Conservation (phyloP, 2,888 invertebrate species). For the Thecocarcelia acutangulata region DNA sequence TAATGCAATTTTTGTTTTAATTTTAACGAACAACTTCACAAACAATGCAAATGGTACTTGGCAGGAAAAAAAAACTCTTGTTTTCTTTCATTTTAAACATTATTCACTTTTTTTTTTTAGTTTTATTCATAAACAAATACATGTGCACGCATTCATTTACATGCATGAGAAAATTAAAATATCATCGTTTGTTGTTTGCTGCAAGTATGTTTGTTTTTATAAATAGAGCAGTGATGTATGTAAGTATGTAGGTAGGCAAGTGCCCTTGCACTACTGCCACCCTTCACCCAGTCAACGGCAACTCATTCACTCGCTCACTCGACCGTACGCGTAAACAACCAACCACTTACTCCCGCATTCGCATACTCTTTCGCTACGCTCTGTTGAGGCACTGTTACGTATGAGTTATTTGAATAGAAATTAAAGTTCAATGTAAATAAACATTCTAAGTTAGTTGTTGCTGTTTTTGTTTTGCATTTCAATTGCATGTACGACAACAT, state of each 20-base stretch:
- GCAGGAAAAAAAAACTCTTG: neutral
- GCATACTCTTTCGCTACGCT: neutral
- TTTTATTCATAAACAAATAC: conserved; percentile 33
- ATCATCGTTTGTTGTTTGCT: conserved; percentile 10
- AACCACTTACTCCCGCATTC: neutral
- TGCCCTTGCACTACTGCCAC: conserved; percentile 40
- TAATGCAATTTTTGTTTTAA: conserved; percentile 37
- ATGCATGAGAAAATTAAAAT: conserved; percentile 8
- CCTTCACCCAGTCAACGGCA: too few relatives aligned
- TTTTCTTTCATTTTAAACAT: conserved; percentile 19
- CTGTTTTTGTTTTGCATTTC: conserved; percentile 4
- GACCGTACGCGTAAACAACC: conserved; percentile 9
- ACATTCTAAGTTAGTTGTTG: conserved; percentile 12
- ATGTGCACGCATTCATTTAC: neutral
- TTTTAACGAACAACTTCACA: conserved; percentile 41
- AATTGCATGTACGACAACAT: neutral
- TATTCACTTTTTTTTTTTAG: conserved; percentile 20
- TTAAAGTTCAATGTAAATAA: conserved; percentile 63
- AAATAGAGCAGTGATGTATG: neutral
- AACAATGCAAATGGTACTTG: conserved; percentile 42
- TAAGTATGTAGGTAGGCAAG: too few relatives aligned
- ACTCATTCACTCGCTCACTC: neutral
- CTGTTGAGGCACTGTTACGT: conserved; percentile 41
- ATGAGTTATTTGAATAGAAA: conserved; percentile 59
- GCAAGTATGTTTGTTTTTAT: neutral